Evolutionary conservation across 2,113 vertebrate species (phyloP).

Genomic region (Mormyrus iriodes): DNA sequence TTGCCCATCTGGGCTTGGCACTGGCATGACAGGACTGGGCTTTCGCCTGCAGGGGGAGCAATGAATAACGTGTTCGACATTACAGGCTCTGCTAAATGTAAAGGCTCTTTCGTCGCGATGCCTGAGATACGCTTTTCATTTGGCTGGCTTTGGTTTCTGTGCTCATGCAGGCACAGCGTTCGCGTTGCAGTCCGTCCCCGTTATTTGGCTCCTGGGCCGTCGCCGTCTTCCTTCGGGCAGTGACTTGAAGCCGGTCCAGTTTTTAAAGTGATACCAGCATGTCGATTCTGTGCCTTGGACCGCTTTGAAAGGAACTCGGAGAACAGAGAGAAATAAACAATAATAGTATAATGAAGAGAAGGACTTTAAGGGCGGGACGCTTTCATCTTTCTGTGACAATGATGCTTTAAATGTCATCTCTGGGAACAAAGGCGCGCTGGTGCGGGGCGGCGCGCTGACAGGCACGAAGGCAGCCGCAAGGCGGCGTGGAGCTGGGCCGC

Average conservation of each 20-base stretch:
- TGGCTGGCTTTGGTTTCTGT: not conserved
- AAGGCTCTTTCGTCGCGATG: not conserved
- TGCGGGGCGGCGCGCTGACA: slow-evolving; percentile 51
- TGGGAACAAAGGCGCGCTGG: slow-evolving; percentile 51
- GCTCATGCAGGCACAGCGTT: not conserved
- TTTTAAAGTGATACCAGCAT: slow-evolving; percentile 58
- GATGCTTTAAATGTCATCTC: slow-evolving; percentile 52
- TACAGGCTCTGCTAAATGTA: not conserved
- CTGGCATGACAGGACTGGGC: not conserved
- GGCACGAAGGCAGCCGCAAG: slow-evolving; percentile 57
- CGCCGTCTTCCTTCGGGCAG: slow-evolving; percentile 55
- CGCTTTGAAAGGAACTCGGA: slow-evolving; percentile 58
- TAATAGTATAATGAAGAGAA: slow-evolving; percentile 61
- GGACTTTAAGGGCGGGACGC: slow-evolving; percentile 48
- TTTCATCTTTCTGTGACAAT: slow-evolving; percentile 67
- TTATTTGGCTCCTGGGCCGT: slow-evolving; percentile 43
- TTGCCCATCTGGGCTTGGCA: slow-evolving; percentile 12
- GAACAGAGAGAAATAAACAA: slow-evolving; percentile 65
- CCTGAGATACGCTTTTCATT: not conserved
- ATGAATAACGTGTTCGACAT: not conserved
- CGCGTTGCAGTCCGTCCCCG: slow-evolving; percentile 20
- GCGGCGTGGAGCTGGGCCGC: slow-evolving; percentile 37
- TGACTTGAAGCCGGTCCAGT: slow-evolving; percentile 57
- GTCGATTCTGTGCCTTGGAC: slow-evolving; percentile 57
- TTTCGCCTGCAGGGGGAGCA: not conserved